Evolutionary conservation across 2,113 vertebrate species (phyloP), one percentile per base, ranked within the genome.

Genomic region (Cephalopterus ornatus): DNA sequence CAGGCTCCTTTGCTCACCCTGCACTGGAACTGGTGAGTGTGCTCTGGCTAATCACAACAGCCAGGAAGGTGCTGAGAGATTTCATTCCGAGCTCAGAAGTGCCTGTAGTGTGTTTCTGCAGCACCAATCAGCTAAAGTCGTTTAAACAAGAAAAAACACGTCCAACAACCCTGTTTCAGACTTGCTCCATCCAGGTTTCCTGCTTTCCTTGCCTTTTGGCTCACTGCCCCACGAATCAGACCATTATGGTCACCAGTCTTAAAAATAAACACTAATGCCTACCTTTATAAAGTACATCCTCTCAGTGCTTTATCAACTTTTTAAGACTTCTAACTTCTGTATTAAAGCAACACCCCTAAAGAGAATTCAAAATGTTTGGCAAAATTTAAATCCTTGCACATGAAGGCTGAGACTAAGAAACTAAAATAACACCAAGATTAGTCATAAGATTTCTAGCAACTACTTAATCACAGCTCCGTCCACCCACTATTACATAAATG

Each of bases 361-460:
- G 39, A 63, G 78, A 90, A 94, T 41, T 81, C 50, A 28, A 87
- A 68, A 63, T 78, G 66, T 30, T 88, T 41, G n/a, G 42, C 33
- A 85, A 74, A 89, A 46, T 52, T 70, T 37, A 92, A 92, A 89
- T 74, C 80, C 22, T 47, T 55, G 63, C 14, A 28, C 42, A 84
- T 67, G 68, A 56, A 95, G n/a, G 46, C 71, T 87, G 53, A 96
- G 71, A 88, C 70, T 17, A 81, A 72, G 39, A 87, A 66, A 62
- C 78, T 81, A 76, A 93, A 92, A 96, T 72, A 89, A 47, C 46
- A 94, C 76, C 65, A 74, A 89, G 90, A 95, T 93, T 94, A 94
- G 91, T 86, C 66, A 96, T 71, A 94, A 75, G 74, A 92, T 79
- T 96, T 97, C 89, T 95, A 95, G 85, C 83, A 95, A 89, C 44